Evolutionary conservation across 1,140 invertebrate genomes (phyloP).

Genomic region (Oscheius sp.): DNA sequence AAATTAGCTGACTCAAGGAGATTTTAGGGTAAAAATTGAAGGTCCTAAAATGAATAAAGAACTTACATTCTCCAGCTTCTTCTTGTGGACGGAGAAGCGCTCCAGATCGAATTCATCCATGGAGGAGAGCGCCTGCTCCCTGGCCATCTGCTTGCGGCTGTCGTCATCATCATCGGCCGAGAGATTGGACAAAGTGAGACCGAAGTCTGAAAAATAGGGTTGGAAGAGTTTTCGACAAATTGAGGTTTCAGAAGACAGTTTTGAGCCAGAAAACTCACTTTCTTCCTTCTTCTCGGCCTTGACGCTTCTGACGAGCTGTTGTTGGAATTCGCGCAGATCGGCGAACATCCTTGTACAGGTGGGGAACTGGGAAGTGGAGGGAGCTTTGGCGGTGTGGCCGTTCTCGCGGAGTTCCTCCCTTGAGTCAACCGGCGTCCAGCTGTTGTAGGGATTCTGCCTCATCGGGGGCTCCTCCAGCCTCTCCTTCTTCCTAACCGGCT

Average conservation of each 20-base stretch:
- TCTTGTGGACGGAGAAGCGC: constrained; percentile 25
- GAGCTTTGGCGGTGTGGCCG: background rate
- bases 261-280: background rate
- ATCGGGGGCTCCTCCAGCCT: background rate
- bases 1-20: background rate
- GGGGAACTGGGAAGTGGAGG: background rate
- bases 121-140: background rate
- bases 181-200: background rate
- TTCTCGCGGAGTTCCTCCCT: background rate
- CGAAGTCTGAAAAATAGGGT: too few species aligned
- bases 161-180: background rate
- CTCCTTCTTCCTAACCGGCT: background rate
- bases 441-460: background rate
- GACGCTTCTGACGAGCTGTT: background rate
- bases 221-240: too few species aligned
- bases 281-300: background rate
- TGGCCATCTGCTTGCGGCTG: background rate
- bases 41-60: background rate
- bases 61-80: constrained; percentile 13
- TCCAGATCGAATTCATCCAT: constrained; percentile 15
- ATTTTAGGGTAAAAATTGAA: background rate
- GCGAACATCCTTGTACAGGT: background rate
- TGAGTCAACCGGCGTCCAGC: background rate
- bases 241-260: too few species aligned
- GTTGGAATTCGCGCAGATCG: background rate